A percentile compares a stretch with the other conserved stretches of the same genome.
phyloP scores from a whole-genome alignment of 2,888 invertebrate species.

The Drosophila multiciliata region DNA sequence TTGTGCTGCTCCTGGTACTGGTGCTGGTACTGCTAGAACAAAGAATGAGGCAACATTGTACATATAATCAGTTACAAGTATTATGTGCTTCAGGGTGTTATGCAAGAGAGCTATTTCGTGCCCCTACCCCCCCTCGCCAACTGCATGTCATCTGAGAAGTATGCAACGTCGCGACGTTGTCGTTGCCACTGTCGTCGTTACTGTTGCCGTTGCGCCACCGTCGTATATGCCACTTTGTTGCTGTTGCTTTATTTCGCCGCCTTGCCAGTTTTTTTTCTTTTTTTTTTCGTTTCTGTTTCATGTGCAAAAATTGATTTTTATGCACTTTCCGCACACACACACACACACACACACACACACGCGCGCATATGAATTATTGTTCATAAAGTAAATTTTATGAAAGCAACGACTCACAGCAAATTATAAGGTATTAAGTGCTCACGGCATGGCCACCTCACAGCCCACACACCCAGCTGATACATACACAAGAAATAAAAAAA shows the following conservation, averaged over 20 bases:
- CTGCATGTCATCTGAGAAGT: conserved; percentile 72
- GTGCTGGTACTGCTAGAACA: conserved; percentile 57
- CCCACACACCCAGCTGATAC: conserved; percentile 1
- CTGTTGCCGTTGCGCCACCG: conserved; percentile 20
- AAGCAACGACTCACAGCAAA: conserved; percentile 77
- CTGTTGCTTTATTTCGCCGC: conserved; percentile 73
- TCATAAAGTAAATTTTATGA: conserved; percentile 79
- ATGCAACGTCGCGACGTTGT: conserved; percentile 59
- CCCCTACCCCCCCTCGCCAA: conserved; percentile 10
- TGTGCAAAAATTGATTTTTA: conserved; percentile 78
- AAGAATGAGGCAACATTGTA: conserved; percentile 75
- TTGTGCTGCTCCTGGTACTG: conserved; percentile 39
- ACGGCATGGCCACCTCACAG: conserved; percentile 63
- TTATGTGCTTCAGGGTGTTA: conserved; percentile 49
- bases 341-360: conserved; percentile 54
- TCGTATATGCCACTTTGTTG: conserved; percentile 63
- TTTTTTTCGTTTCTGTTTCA: conserved; percentile 51
- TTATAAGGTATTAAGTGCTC: conserved; percentile 79
- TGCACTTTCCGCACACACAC: conserved; percentile 70
- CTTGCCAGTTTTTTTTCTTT: conserved; percentile 54
- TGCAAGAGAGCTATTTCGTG: conserved; percentile 65
- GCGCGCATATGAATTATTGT: conserved; percentile 74
- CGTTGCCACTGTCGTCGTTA: conserved; percentile 12
- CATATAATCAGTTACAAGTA: conserved; percentile 79
- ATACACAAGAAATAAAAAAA: conserved; percentile 30